phyloP scores from a whole-genome alignment of 2,888 invertebrate genomes.

The Strigamia maritima region DNA sequence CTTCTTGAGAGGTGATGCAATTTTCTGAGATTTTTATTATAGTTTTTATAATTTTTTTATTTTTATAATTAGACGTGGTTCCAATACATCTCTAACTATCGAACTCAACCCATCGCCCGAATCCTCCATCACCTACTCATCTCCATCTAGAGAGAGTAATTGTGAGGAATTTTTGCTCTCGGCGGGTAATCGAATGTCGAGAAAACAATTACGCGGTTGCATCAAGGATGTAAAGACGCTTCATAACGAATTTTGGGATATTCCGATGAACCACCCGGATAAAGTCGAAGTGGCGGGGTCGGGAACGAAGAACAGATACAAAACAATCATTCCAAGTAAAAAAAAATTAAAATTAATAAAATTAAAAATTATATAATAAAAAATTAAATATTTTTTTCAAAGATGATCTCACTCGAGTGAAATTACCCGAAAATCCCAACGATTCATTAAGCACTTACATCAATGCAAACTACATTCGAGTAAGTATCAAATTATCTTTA shows the following conservation, averaged over 20 bases:
- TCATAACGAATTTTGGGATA: constrained; percentile 90
- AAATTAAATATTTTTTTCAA: constrained; percentile 41
- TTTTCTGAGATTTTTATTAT: background rate
- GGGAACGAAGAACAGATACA: constrained; percentile 83
- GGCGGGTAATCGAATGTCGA: constrained; percentile 59
- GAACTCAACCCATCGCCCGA: constrained; percentile 66
- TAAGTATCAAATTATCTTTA: constrained; percentile 51
- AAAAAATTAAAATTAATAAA: constrained; percentile 40
- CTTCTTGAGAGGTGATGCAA: constrained; percentile 44
- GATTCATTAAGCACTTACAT: constrained; percentile 71
- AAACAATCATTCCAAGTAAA: constrained; percentile 74
- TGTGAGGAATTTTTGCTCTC: constrained; percentile 60
- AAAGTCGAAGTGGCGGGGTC: constrained; percentile 85
- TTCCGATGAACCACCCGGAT: constrained; percentile 86
- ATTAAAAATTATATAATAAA: background rate
- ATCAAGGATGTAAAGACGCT: constrained; percentile 58
- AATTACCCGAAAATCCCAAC: constrained; percentile 60
- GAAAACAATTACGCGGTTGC: constrained; percentile 57
- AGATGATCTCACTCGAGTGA: constrained; percentile 78
- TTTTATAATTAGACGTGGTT: constrained; percentile 70
- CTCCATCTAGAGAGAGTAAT: constrained; percentile 48
- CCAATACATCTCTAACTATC: constrained; percentile 83
- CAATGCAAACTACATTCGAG: constrained; percentile 91
- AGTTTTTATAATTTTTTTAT: background rate
- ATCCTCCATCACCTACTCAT: constrained; percentile 47